Percentiles rank a stretch among this genome's conserved stretches.
Conservation (phyloP, 2,113 vertebrate genomes). For the Thomomys bottae region DNA sequence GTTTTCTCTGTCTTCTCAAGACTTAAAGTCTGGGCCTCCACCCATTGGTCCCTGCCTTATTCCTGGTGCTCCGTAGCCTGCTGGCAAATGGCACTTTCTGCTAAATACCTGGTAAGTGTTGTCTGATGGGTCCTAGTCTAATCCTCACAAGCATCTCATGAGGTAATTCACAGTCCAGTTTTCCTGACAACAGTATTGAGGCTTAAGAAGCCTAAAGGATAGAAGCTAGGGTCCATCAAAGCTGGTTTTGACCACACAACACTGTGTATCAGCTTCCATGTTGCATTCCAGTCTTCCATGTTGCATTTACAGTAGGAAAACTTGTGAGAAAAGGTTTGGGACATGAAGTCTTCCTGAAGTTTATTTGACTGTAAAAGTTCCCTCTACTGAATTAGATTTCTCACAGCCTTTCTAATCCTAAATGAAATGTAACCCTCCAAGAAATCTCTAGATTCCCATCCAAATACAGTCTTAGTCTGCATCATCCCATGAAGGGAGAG, state of each 20-base stretch:
- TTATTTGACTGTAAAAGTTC: not conserved
- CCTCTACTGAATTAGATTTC: not conserved
- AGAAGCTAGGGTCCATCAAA: not conserved
- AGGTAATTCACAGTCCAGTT: not conserved
- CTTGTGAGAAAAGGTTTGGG: not conserved
- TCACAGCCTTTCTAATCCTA: conserved; percentile 1
- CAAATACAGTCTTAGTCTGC: not conserved
- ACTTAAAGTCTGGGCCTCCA: not conserved
- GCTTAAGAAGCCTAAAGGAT: not conserved
- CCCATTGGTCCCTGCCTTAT: fast-evolving
- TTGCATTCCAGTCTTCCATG: no score
- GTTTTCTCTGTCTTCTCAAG: not conserved
- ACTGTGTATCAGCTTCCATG: no score
- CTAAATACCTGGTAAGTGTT: not conserved
- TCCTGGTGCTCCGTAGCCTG: not conserved
- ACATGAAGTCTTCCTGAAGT: not conserved
- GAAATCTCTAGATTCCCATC: not conserved
- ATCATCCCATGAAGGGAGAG: not conserved
- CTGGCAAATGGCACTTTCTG: not conserved
- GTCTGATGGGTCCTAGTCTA: not conserved
- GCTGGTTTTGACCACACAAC: not conserved
- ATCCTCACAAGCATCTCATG: not conserved
- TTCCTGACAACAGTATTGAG: not conserved
- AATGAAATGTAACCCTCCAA: not conserved
- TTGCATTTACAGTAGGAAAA: not conserved